These are phyloP conservation scores for Metridium senile DNA, from an alignment of 92 coral and sea anemone species.

Conservation along the genomic window DNA sequence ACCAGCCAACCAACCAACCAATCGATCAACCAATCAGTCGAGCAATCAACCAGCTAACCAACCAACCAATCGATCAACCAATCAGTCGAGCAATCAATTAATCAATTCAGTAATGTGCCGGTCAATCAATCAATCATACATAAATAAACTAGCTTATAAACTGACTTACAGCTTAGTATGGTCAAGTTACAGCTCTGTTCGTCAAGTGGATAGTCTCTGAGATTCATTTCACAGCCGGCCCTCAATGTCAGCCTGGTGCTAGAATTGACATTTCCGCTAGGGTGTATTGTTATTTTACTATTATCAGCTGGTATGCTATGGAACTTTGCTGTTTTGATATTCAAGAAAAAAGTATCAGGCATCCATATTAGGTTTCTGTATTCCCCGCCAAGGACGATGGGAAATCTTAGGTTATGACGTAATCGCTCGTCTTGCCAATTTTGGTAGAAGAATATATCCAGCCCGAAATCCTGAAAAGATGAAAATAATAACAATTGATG, in stretches of 20 bases:
- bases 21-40: not conserved
- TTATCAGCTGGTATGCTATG: conserved; percentile 70
- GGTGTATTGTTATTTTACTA: conserved; percentile 52
- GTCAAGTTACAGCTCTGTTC: conserved; percentile 61
- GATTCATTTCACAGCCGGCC: conserved; percentile 65
- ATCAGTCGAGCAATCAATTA: too few species aligned
- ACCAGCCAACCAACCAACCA: not conserved
- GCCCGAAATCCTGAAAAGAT: conserved; percentile 66
- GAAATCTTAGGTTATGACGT: conserved; percentile 57
- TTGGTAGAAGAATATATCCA: conserved; percentile 85
- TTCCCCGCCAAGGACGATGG: conserved; percentile 61
- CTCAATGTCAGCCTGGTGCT: conserved; percentile 54
- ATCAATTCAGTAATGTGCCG: not conserved
- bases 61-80: not conserved
- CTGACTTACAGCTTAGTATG: conserved; percentile 26
- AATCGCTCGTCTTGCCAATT: conserved; percentile 82
- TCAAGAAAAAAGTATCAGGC: conserved; percentile 84
- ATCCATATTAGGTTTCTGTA: conserved; percentile 67
- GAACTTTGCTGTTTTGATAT: conserved; percentile 46
- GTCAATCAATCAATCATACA: not conserved
- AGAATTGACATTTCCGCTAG: conserved; percentile 27
- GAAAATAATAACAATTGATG: too few species aligned
- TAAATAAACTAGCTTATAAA: not conserved
- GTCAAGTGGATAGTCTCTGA: conserved; percentile 65
- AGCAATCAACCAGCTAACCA: not conserved